Evolutionary conservation across 2,888 invertebrate genomes (phyloP), one percentile per base, ranked within the genome.

Genomic region (Dimorphilus gyrociliatus): DNA sequence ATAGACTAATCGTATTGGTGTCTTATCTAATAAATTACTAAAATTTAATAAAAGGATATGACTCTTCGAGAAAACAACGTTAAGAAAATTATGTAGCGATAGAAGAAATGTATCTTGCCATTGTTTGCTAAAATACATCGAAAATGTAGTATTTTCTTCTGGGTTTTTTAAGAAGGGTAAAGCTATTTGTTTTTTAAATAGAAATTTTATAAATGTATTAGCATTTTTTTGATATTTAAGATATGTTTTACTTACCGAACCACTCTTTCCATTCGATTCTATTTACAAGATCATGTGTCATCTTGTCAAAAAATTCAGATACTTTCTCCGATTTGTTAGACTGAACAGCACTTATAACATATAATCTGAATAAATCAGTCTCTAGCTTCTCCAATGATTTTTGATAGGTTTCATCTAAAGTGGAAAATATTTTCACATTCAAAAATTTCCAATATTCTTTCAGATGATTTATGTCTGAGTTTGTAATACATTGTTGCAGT

Each of bases 181-280:
- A 64, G 81, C 90, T 92, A n/a, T n/a, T n/a, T n/a, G n/a, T 61
- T 29, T 71, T 23, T 19, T 10, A 28, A 10, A 26, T 10, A 8
- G 18, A 15, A n/a, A n/a, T n/a, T n/a, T n/a, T n/a, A n/a, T n/a
- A n/a, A n/a, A n/a, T n/a, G n/a, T n/a, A n/a, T n/a, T n/a, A n/a
- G n/a, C n/a, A n/a, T n/a, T n/a, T n/a, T n/a, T n/a, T n/a, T n/a
- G n/a, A n/a, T n/a, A 28, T 7, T 28, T 29, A 29, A 10, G 8
- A 10, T 28, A 10, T 8, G n/a, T 10, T 2, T 21, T 19, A 70
- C 75, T 70, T 73, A 90, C 90, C 79, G 65, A 88, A 92, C 92
- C 92, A 92, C 47, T 92, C 92, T 54, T 78, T 82, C 85, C 90
- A 92, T 57, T 92, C 92, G 35, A 71, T 69, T 55, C 84, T 84